phyloP scores from a whole-genome alignment of 2,797 vertebrate species.

The Megalops cyprinoides region DNA sequence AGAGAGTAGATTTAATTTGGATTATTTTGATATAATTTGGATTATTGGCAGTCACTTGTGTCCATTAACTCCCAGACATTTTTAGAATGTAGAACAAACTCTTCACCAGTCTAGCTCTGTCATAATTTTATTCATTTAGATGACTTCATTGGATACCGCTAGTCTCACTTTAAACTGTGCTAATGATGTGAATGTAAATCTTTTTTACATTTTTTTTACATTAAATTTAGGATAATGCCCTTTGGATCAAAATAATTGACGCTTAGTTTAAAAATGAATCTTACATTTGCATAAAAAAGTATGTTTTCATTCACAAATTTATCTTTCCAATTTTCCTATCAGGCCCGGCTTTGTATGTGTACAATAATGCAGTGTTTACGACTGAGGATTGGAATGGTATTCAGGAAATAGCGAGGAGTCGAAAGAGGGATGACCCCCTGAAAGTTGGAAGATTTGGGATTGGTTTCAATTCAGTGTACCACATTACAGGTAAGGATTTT shows the following conservation, averaged over 20 bases:
- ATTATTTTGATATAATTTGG: too few species aligned
- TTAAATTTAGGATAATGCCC: neutral
- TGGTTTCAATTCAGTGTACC: constrained; percentile 98
- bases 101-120: neutral
- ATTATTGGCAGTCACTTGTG: too few species aligned
- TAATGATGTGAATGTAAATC: neutral
- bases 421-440: constrained; percentile 95
- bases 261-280: too few species aligned
- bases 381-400: constrained; percentile 96
- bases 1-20: too few species aligned
- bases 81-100: too few species aligned
- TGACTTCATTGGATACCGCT: neutral
- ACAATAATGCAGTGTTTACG: constrained; percentile 94
- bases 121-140: neutral
- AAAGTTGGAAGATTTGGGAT: constrained; percentile 99
- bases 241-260: neutral
- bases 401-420: constrained; percentile 96
- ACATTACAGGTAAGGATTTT: constrained; percentile 87
- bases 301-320: constrained; percentile 4
- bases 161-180: neutral
- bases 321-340: constrained; percentile 25
- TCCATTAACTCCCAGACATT: too few species aligned
- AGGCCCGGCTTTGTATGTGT: constrained; percentile 92
- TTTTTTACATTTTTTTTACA: too few species aligned
- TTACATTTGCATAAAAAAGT: too few species aligned